Base-by-base conservation (phyloP, 2,113 vertebrate species). In the Felis chaus region DNA sequence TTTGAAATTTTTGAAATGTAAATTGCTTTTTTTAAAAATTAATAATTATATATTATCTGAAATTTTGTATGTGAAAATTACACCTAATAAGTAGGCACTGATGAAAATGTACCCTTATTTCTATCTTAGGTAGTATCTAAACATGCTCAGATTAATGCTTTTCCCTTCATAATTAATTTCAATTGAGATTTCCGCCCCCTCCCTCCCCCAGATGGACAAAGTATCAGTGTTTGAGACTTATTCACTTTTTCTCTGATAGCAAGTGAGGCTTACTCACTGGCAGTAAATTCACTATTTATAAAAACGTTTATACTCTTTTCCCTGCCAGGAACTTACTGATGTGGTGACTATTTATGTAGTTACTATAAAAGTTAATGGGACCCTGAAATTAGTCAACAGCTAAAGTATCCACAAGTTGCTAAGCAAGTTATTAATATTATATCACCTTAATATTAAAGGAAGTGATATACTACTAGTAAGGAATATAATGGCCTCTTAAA, bases 321-420 rank as follows among this genome's bases (percentile, higher is more conserved):
- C 12, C 21, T 95, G 48, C 18, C 12, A 87, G n/a, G n/a, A 89
- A 89, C 41, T 63, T 69, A 91, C 29, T 90, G 14, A 63, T 86
- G 16, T 71, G 85, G 29, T 97, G 91, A 97, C 4, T 48, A 61
- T 23, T 90, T 18, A 63, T 86, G 13, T 71, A 89, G 29, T 97
- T 92, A 97, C 4, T 41, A 55, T 45, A 89, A 96, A 96, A 91
- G 11, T 78, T 95, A 97, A 91, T 93, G 48, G 50, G 36, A 91
- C 21, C 23, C 66, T 95, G n/a, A 94, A 88, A 61, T 63, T 94
- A 91, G 78, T 39, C 39, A 89, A 63, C 4, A 71, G 53, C 68
- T 89, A 85, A 89, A 91, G 69, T 89, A 93, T 61, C 78, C 89
- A 4, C 29, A 95, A 45, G 29, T 76, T 94, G 39, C 41, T 79